Percentiles rank a stretch among this genome's conserved stretches.
phyloP scores from a whole-genome alignment of 2,888 invertebrate species.

The Salticus scenicus region DNA sequence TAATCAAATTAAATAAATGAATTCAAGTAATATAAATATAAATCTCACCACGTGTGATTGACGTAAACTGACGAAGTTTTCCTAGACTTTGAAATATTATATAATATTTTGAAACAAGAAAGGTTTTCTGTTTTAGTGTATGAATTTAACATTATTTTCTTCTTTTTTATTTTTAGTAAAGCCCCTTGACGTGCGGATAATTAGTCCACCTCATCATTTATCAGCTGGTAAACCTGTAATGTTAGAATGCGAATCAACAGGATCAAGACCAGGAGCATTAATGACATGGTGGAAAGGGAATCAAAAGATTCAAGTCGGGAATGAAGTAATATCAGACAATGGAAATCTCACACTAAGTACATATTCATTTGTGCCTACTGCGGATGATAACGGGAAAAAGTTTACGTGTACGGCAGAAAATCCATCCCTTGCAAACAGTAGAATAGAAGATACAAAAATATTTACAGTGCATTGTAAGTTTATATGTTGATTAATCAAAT shows the following conservation, averaged over 20 bases:
- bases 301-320: constrained; percentile 82
- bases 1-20: too few species aligned
- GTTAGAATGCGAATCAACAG: constrained; percentile 87
- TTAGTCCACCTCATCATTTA: constrained; percentile 79
- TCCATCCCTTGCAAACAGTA: constrained; percentile 68
- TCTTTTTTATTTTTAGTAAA: constrained; percentile 81
- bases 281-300: constrained; percentile 92
- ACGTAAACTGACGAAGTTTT: too few species aligned
- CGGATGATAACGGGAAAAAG: constrained; percentile 69
- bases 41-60: too few species aligned
- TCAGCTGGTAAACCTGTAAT: constrained; percentile 85
- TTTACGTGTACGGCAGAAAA: constrained; percentile 78
- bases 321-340: constrained; percentile 67
- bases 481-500: background rate
- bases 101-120: too few species aligned
- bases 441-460: constrained; percentile 61
- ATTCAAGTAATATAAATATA: too few species aligned
- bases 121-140: too few species aligned
- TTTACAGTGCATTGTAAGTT: constrained; percentile 71
- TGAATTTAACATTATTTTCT: too few species aligned
- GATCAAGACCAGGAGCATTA: constrained; percentile 88
- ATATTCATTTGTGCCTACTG: constrained; percentile 65
- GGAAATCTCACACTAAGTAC: constrained; percentile 69
- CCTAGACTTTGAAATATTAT: too few species aligned
- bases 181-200: constrained; percentile 85